Percentiles rank a stretch among this genome's conserved stretches.
These are phyloP conservation scores for Lagopus leucura DNA, from an alignment of 2,113 vertebrate genomes.

Conservation along the genomic window DNA sequence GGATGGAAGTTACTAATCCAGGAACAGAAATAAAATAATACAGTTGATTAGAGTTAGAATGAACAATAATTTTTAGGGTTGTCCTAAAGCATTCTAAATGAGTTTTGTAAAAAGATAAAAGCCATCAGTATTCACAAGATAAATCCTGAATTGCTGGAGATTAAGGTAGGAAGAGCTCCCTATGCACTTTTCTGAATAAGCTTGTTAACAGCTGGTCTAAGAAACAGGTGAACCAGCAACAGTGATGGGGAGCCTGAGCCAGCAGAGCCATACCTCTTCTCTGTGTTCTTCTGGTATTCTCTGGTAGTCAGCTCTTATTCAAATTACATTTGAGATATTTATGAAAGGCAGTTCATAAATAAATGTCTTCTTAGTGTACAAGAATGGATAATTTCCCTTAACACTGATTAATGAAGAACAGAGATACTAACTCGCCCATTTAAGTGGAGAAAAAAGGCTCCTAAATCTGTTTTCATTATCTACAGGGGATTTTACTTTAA, in stretches of 20 bases:
- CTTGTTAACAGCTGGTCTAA: neutral
- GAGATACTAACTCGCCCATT: neutral
- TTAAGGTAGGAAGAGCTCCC: neutral
- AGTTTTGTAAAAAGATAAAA: neutral
- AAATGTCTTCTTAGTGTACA: neutral
- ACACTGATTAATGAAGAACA: neutral
- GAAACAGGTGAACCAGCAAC: neutral
- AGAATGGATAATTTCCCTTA: neutral
- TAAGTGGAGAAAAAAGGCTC: neutral
- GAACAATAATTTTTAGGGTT: neutral
- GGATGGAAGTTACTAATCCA: slow-evolving; percentile 27
- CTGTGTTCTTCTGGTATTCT: neutral
- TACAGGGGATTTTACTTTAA: neutral
- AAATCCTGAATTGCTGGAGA: neutral
- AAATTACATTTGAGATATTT: neutral
- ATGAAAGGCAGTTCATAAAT: neutral
- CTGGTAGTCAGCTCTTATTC: neutral
- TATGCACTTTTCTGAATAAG: neutral
- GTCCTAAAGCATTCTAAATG: neutral
- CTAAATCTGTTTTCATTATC: neutral
- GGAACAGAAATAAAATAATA: neutral
- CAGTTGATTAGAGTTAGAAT: neutral
- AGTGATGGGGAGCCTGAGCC: neutral
- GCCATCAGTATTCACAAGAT: neutral
- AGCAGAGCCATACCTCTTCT: neutral